A percentile compares a stretch with the other conserved stretches of the same genome.
Conservation (phyloP, 2,113 vertebrate genomes). For the Heliornis fulica region DNA sequence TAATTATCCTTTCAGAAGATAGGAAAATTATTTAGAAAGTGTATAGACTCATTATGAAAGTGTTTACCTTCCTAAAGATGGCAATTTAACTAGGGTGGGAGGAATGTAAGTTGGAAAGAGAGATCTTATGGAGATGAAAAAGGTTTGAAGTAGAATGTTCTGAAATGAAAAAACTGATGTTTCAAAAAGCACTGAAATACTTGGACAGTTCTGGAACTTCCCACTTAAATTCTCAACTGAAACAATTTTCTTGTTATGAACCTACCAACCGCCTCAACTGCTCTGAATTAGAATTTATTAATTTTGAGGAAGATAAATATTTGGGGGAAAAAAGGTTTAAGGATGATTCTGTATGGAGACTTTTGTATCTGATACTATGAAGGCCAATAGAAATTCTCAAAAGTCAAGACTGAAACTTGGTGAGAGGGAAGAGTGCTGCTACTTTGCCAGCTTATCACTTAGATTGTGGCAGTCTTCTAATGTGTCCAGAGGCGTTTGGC, state of each 20-base stretch:
- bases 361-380: background rate
- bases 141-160: background rate
- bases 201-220: background rate
- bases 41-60: background rate
- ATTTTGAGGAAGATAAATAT: background rate
- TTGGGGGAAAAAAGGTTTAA: background rate
- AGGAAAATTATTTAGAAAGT: background rate
- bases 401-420: background rate
- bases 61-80: background rate
- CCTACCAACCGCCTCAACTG: background rate
- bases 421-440: background rate
- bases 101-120: background rate
- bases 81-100: background rate
- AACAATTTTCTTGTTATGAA: background rate
- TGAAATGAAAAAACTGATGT: background rate
- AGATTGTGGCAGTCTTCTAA: background rate
- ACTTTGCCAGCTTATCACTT: background rate
- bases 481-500: background rate
- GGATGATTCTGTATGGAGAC: background rate
- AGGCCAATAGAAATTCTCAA: background rate
- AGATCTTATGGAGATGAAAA: too few relatives aligned
- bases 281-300: background rate
- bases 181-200: background rate
- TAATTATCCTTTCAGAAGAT: background rate
- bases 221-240: background rate